Base-by-base conservation (phyloP, 2,888 invertebrate species). In the Corbicula japonica region DNA sequence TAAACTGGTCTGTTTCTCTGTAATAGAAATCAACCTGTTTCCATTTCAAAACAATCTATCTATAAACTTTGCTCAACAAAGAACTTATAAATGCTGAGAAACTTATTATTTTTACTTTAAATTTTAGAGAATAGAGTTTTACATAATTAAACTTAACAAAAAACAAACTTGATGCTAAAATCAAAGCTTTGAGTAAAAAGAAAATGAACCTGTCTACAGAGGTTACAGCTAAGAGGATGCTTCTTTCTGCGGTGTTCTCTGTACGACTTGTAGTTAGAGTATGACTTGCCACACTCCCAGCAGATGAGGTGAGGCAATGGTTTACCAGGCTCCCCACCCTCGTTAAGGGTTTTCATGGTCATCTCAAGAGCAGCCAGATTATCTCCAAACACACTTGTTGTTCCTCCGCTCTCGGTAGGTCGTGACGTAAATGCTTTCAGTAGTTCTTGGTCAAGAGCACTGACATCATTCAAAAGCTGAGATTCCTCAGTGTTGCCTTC, bases 151-250 rank as follows among this genome's bases (percentile, higher is more conserved):
- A n/a, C n/a, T n/a, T n/a, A n/a, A n/a, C n/a, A n/a, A n/a, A n/a
- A n/a, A n/a, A n/a, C n/a, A n/a, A n/a, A n/a, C n/a, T n/a, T n/a
- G n/a, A n/a, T n/a, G n/a, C n/a, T n/a, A n/a, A n/a, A n/a, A n/a
- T n/a, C n/a, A n/a, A n/a, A n/a, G n/a, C n/a, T n/a, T n/a, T n/a
- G n/a, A 46, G 18, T 46, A n/a, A 28, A 44, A 8, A 3, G n/a
- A 62, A 26, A 15, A 52, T 21, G 73, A 10, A 76, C 69, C 62
- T 76, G 72, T 35, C 73, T 56, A 54, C 83, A 83, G 1, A 60
- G 63, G 52, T 80, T 70, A 77, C 83, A 83, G 28, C 76, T 80
- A 10, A 83, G 50, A 28, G 83, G 83, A 63, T 83, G 83, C 46
- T 80, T 80, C 30, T 74, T 74, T 12, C 80, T 61, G 15, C 76